A percentile compares a stretch with the other conserved stretches of the same genome.
phyloP scores from a whole-genome alignment of 2,888 invertebrate species.

The Diloba caeruleocephala region DNA sequence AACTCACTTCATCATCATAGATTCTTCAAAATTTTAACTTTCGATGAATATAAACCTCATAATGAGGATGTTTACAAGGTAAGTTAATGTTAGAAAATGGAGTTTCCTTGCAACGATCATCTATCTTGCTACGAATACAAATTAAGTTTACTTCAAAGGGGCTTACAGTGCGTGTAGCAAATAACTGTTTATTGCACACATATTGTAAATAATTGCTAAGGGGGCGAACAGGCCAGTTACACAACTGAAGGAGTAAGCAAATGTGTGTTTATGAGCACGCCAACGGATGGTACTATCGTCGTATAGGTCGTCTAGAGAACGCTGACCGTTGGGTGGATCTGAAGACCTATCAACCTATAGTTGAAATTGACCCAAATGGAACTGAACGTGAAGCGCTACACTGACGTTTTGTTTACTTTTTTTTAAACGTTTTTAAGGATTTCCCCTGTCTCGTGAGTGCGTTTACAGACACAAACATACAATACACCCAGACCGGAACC shows the following conservation, averaged over 20 bases:
- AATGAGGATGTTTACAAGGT: slow-evolving; percentile 23
- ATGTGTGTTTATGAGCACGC: slow-evolving; percentile 54
- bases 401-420: slow-evolving; percentile 62
- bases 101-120: slow-evolving; percentile 19
- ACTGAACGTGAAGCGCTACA: slow-evolving; percentile 64
- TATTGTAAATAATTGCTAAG: slow-evolving; percentile 33
- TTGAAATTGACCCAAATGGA: slow-evolving; percentile 77
- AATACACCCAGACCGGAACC: too few species aligned
- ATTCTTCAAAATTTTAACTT: slow-evolving; percentile 20
- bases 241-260: slow-evolving; percentile 42
- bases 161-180: slow-evolving; percentile 40
- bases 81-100: slow-evolving; percentile 18
- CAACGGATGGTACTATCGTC: slow-evolving; percentile 46
- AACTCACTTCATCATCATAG: slow-evolving; percentile 35
- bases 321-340: slow-evolving; percentile 57
- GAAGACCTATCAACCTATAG: slow-evolving; percentile 64
- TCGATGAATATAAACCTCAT: slow-evolving; percentile 16
- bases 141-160: slow-evolving; percentile 28
- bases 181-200: slow-evolving; percentile 38
- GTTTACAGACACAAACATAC: too few species aligned
- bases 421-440: too few species aligned
- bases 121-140: slow-evolving; percentile 15
- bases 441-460: too few species aligned
- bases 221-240: slow-evolving; percentile 39
- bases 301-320: slow-evolving; percentile 50